phyloP scores from a whole-genome alignment of 1,140 invertebrate genomes.

The Apis dorsata region DNA sequence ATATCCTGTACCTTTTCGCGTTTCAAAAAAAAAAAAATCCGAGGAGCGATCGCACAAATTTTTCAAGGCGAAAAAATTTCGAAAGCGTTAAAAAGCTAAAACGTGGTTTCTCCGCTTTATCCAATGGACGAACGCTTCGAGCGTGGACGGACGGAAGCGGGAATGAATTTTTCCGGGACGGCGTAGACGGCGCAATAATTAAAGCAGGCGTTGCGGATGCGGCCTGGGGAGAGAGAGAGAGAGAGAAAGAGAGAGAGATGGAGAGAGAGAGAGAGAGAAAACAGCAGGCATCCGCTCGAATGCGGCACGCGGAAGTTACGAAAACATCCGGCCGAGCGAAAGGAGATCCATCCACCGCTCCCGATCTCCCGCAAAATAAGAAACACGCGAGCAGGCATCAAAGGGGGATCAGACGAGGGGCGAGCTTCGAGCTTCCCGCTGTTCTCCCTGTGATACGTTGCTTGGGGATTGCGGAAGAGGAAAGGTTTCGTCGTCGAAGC shows the following conservation, averaged over 20 bases:
- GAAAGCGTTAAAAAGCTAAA: no score
- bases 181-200: conserved; percentile 18
- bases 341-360: conserved; percentile 39
- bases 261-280: no score
- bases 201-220: not conserved
- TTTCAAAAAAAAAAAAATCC: no score
- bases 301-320: not conserved
- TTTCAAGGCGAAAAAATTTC: no score
- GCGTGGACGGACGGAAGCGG: not conserved
- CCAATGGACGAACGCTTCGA: not conserved
- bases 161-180: not conserved
- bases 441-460: not conserved
- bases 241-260: no score
- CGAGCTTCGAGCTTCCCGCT: not conserved
- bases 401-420: conserved; percentile 27
- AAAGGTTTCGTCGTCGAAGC: not conserved
- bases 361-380: conserved; percentile 52
- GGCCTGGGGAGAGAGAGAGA: not conserved
- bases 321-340: conserved; percentile 40
- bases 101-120: no score
- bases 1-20: no score
- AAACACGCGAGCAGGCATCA: conserved; percentile 43
- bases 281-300: not conserved
- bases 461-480: not conserved
- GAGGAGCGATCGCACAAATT: no score